These are phyloP conservation scores for Planiliza haematocheilus DNA, from an alignment of 2,113 vertebrate genomes.

Conservation along the genomic window DNA sequence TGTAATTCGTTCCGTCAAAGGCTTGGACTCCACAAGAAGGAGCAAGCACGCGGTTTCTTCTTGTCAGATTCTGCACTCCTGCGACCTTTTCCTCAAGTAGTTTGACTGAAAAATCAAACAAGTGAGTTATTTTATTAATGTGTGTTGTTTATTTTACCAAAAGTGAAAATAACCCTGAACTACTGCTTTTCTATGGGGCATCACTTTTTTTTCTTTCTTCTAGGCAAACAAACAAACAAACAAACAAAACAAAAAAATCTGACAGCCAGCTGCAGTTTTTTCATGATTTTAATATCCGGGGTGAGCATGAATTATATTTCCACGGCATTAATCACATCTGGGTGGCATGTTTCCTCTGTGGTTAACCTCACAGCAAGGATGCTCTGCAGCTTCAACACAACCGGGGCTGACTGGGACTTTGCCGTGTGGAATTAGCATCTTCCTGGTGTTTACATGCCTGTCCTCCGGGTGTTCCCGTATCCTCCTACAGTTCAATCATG, in stretches of 20 bases:
- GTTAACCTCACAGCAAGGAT: slow-evolving; percentile 32
- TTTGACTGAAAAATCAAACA: slow-evolving; percentile 41
- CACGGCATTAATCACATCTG: slow-evolving; percentile 43
- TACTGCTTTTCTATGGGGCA: neutral
- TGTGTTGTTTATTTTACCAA: slow-evolving; percentile 40
- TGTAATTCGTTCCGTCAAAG: slow-evolving; percentile 52
- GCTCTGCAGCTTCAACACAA: slow-evolving; percentile 22
- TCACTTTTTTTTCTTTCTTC: neutral
- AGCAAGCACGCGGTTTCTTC: slow-evolving; percentile 46
- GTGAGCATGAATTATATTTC: slow-evolving; percentile 23
- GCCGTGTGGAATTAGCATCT: slow-evolving; percentile 39
- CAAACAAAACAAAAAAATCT: neutral
- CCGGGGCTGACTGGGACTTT: slow-evolving; percentile 25
- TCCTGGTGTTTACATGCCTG: neutral
- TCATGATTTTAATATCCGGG: slow-evolving; percentile 11
- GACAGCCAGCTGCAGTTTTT: neutral
- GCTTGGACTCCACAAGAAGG: slow-evolving; percentile 31
- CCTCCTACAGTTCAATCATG: slow-evolving; percentile 39
- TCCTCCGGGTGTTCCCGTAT: slow-evolving; percentile 27
- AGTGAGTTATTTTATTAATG: slow-evolving; percentile 62
- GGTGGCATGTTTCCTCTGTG: neutral
- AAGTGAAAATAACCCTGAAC: slow-evolving; percentile 30
- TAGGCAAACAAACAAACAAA: neutral
- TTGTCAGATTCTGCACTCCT: slow-evolving; percentile 20
- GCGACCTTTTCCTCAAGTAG: slow-evolving; percentile 18